Conservation (phyloP, 2,113 vertebrate species). For the Cryptomyrus ogoouensis region DNA sequence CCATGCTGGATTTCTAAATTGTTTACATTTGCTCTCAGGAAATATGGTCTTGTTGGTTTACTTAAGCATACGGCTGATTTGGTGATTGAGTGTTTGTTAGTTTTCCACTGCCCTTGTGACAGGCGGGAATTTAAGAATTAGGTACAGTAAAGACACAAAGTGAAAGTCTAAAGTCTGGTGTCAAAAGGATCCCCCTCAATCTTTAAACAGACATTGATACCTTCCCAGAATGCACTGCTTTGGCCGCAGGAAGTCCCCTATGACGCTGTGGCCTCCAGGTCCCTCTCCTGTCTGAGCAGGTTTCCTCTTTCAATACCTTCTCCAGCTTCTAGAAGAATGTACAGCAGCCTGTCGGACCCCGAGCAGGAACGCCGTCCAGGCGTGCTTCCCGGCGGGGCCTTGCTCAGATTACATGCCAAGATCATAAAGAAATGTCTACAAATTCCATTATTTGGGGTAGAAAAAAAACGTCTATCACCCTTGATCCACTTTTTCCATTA, state of each 20-base stretch:
- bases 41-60: conserved; percentile 19
- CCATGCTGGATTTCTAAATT: conserved; percentile 19
- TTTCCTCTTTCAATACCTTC: conserved; percentile 21
- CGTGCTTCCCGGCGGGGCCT: conserved; percentile 12
- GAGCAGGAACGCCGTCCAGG: conserved; percentile 17
- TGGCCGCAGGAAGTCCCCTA: conserved; percentile 19
- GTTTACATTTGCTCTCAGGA: conserved; percentile 19
- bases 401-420: background rate
- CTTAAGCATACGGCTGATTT: conserved; percentile 14
- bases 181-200: background rate
- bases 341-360: conserved; percentile 11
- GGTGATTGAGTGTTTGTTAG: conserved; percentile 23
- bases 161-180: background rate
- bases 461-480: background rate
- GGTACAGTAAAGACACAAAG: conserved; percentile 5
- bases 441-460: conserved; percentile 7
- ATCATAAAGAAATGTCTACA: conserved; percentile 31
- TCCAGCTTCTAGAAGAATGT: background rate
- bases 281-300: conserved; percentile 26
- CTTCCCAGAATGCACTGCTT: conserved; percentile 19
- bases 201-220: background rate
- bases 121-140: conserved; percentile 6
- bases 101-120: background rate
- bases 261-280: background rate
- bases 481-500: background rate